Percentiles rank a stretch among this genome's conserved stretches.
phyloP scores from a whole-genome alignment of 2,113 vertebrate genomes.

The Pedetes capensis region DNA sequence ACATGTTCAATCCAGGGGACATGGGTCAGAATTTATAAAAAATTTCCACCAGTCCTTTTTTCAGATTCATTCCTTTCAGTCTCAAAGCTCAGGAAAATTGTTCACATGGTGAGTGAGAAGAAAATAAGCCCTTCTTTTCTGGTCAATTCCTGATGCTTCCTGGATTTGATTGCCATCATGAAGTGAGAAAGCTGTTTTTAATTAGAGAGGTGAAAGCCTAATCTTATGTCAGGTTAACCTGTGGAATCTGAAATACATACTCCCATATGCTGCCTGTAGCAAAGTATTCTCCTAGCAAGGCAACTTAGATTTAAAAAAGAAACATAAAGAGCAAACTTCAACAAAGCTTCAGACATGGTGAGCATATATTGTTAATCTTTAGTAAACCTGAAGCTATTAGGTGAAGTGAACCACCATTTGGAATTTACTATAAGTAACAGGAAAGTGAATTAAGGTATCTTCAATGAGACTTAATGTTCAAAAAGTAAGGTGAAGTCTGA shows the following conservation, averaged over 20 bases:
- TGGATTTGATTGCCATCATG: not conserved
- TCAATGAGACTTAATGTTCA: not conserved
- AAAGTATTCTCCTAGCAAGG: not conserved
- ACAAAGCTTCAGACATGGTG: not conserved
- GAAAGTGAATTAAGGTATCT: not conserved
- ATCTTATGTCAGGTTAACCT: slow-evolving; percentile 43
- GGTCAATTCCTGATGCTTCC: not conserved
- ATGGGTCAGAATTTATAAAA: not conserved
- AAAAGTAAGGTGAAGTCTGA: not conserved
- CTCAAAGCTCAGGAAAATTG: not conserved
- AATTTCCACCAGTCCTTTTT: not conserved
- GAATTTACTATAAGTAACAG: not conserved
- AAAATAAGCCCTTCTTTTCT: not conserved
- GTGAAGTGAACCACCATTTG: not conserved
- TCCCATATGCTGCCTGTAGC: not conserved
- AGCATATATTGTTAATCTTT: not conserved
- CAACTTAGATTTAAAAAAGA: not conserved
- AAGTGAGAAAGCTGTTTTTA: not conserved
- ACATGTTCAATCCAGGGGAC: not conserved
- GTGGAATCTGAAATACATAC: slow-evolving; percentile 10
- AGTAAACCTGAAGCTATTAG: not conserved
- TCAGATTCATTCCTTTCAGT: not conserved
- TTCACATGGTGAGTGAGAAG: not conserved
- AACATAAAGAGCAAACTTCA: not conserved
- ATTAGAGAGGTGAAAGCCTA: slow-evolving; percentile 41